These are phyloP conservation scores for Xanthia togata DNA, from an alignment of 2,888 invertebrate species.

Conservation along the genomic window DNA sequence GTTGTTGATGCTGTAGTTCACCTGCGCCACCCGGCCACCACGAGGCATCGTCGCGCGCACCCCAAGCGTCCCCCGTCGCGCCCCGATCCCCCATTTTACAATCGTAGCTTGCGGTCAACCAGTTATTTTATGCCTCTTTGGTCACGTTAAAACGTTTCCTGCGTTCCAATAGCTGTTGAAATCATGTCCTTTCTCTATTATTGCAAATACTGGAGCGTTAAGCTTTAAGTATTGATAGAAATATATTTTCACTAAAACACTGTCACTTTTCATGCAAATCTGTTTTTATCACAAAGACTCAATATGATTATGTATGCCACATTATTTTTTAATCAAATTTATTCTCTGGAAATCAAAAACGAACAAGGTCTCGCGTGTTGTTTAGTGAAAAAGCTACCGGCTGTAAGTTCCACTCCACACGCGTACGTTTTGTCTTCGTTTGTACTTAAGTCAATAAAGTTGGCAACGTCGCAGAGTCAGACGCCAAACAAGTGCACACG, in stretches of 20 bases:
- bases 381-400: constrained; percentile 86
- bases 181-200: constrained; percentile 80
- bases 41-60: constrained; percentile 91
- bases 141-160: constrained; percentile 76
- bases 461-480: constrained; percentile 90
- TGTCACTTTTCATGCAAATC: constrained; percentile 73
- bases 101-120: constrained; percentile 85
- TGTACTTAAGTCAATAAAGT: constrained; percentile 89
- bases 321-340: constrained; percentile 72
- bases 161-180: constrained; percentile 73
- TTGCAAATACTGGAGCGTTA: constrained; percentile 59
- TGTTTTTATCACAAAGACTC: constrained; percentile 85
- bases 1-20: constrained; percentile 89
- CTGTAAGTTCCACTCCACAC: constrained; percentile 87
- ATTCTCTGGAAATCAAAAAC: constrained; percentile 71
- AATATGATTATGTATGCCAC: constrained; percentile 75
- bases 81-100: constrained; percentile 89
- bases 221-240: constrained; percentile 62
- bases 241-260: constrained; percentile 72
- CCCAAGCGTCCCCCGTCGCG: constrained; percentile 90
- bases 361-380: constrained; percentile 76
- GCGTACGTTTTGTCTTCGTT: constrained; percentile 90
- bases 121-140: constrained; percentile 84
- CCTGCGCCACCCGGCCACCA: constrained; percentile 89
- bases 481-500: constrained; percentile 89